phyloP scores from a whole-genome alignment of 1,140 invertebrate species.

The Geopemphigus sp. region DNA sequence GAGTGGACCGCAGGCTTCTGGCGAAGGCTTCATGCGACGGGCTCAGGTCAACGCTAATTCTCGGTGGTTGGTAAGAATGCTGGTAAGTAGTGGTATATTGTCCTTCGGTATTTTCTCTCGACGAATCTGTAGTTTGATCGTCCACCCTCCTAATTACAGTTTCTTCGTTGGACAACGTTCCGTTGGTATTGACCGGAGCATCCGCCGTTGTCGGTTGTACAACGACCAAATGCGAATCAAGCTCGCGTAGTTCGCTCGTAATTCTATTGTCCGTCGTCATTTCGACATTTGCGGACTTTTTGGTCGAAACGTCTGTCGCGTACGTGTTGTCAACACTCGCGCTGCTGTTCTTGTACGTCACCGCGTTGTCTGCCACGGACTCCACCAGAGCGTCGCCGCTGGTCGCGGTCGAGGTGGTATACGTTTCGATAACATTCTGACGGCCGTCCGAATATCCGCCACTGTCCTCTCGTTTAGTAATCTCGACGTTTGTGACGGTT shows the following conservation, averaged over 20 bases:
- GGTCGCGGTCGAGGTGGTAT: background rate
- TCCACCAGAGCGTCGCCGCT: background rate
- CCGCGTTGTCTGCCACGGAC: background rate
- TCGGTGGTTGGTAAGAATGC: constrained; percentile 59
- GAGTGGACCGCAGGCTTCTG: constrained; percentile 63
- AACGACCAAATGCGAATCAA: constrained; percentile 54
- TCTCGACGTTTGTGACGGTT: background rate
- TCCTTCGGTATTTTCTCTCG: constrained; percentile 55
- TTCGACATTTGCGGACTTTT: constrained; percentile 13
- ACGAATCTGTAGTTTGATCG: constrained; percentile 47
- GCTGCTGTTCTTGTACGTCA: background rate
- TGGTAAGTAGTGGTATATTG: constrained; percentile 64
- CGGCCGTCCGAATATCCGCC: background rate
- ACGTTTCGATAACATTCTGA: background rate
- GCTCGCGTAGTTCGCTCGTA: constrained; percentile 54
- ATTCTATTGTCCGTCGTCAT: constrained; percentile 53
- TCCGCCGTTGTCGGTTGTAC: constrained; percentile 49
- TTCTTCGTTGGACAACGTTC: background rate
- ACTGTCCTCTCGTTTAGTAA: background rate
- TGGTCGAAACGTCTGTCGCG: background rate
- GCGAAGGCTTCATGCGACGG: constrained; percentile 71
- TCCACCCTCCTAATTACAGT: constrained; percentile 50
- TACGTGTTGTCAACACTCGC: background rate
- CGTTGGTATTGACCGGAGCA: background rate
- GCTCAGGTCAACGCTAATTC: constrained; percentile 62